phyloP scores from a whole-genome alignment of 2,888 invertebrate species.

The Dilophus febrilis region DNA sequence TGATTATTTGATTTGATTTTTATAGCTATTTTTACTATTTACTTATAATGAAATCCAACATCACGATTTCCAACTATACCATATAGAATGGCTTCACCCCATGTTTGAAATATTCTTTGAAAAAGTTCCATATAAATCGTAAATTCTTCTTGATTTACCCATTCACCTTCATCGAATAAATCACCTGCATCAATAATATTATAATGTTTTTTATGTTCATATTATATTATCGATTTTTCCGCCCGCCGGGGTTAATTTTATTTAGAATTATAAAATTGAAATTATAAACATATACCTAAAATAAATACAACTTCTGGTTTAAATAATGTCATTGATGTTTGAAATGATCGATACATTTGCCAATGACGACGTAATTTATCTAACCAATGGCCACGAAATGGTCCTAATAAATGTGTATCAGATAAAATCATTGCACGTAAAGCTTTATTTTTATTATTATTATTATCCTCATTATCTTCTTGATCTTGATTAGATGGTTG shows the following conservation, averaged over 20 bases:
- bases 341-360: conserved; percentile 70
- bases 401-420: conserved; percentile 86
- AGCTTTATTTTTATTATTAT: conserved; percentile 30
- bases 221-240: too few relatives aligned
- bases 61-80: conserved; percentile 92
- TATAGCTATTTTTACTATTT: conserved; percentile 15
- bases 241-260: too few relatives aligned
- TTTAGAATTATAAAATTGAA: conserved; percentile 57
- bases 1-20: neutral
- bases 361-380: conserved; percentile 89
- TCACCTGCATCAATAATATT: conserved; percentile 51
- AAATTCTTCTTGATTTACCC: conserved; percentile 66
- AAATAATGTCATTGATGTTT: conserved; percentile 1
- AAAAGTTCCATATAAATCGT: conserved; percentile 66
- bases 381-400: conserved; percentile 80
- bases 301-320: too few relatives aligned
- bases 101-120: conserved; percentile 56
- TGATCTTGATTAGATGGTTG: too few relatives aligned
- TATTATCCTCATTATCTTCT: too few relatives aligned
- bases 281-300: conserved; percentile 10
- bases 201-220: too few relatives aligned
- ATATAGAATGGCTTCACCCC: conserved; percentile 47
- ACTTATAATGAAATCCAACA: conserved; percentile 93
- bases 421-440: conserved; percentile 69
- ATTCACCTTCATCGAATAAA: conserved; percentile 88